A percentile compares a stretch with the other conserved stretches of the same genome.
These are phyloP conservation scores for Sciurus vulgaris DNA, from an alignment of 2,797 vertebrate genomes.

Conservation along the genomic window DNA sequence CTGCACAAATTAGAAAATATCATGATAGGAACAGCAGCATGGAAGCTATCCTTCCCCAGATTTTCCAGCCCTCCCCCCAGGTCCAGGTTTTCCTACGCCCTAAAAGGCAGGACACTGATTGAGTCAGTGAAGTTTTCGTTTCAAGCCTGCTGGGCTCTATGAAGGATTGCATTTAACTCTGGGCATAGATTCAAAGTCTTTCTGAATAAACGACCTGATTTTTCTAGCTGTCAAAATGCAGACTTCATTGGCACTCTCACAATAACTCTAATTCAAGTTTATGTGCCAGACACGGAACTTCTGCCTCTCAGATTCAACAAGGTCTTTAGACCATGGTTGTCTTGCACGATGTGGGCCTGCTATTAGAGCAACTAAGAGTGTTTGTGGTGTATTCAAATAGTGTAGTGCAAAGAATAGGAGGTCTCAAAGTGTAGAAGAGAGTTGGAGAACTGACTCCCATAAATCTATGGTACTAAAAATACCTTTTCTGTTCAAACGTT, in stretches of 20 bases:
- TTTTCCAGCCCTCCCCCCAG: background rate
- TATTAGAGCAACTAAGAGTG: slow-evolving; percentile 18
- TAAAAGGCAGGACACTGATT: background rate
- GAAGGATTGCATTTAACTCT: slow-evolving; percentile 58
- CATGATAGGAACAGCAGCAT: background rate
- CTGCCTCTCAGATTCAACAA: slow-evolving; percentile 42
- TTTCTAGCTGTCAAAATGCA: slow-evolving; percentile 60
- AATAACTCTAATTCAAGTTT: slow-evolving; percentile 32
- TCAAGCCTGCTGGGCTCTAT: slow-evolving; percentile 41
- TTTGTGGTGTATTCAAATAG: slow-evolving; percentile 63
- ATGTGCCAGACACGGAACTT: slow-evolving; percentile 43
- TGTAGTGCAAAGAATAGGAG: slow-evolving; percentile 41
- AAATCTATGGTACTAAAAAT: slow-evolving; percentile 62
- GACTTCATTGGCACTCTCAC: slow-evolving; percentile 48
- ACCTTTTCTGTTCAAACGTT: slow-evolving; percentile 66
- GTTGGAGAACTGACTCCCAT: slow-evolving; percentile 43
- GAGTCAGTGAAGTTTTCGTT: slow-evolving; percentile 44
- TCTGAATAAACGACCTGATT: slow-evolving; percentile 70
- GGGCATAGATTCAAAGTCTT: slow-evolving; percentile 59
- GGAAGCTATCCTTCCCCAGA: background rate
- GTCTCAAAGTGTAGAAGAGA: slow-evolving; percentile 56
- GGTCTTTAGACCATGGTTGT: slow-evolving; percentile 27
- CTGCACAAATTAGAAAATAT: background rate
- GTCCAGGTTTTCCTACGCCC: background rate
- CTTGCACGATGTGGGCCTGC: slow-evolving; percentile 55